Conservation (phyloP, 2,888 invertebrate genomes). For the Hydroisotoma schaefferi region DNA sequence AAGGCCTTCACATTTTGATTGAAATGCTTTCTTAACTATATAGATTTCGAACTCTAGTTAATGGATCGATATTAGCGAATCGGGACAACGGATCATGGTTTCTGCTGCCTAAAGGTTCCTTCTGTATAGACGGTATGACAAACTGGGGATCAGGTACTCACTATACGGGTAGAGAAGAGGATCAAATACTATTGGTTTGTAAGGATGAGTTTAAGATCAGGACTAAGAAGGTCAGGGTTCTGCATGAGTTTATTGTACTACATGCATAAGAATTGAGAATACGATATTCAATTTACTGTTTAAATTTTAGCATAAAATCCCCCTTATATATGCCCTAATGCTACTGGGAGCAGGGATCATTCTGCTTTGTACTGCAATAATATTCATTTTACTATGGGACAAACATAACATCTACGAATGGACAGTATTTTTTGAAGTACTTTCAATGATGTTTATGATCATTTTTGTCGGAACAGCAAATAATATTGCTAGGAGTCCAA, state of each 20-base stretch:
- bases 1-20: constrained; percentile 8
- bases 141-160: constrained; percentile 1
- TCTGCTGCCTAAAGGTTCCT: constrained; percentile 3
- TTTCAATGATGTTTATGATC: constrained; percentile 36
- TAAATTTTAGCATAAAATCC: constrained; percentile 23
- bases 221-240: constrained; percentile 8
- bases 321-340: constrained; percentile 24
- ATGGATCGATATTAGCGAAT: constrained; percentile 24
- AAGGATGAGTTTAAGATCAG: constrained; percentile 10
- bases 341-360: constrained; percentile 17
- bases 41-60: constrained; percentile 25
- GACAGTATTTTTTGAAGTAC: constrained; percentile 34
- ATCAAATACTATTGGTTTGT: constrained; percentile 20
- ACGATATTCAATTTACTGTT: neutral
- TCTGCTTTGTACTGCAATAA: constrained; percentile 20
- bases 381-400: constrained; percentile 29
- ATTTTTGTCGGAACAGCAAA: constrained; percentile 30
- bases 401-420: constrained; percentile 33
- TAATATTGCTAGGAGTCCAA: constrained; percentile 25
- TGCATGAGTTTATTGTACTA: neutral
- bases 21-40: neutral
- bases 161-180: neutral
- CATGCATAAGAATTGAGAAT: neutral
- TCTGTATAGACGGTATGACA: constrained; percentile 25
- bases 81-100: constrained; percentile 23